Conservation (phyloP, 2,888 invertebrate species). For the Electrophaes corylata region DNA sequence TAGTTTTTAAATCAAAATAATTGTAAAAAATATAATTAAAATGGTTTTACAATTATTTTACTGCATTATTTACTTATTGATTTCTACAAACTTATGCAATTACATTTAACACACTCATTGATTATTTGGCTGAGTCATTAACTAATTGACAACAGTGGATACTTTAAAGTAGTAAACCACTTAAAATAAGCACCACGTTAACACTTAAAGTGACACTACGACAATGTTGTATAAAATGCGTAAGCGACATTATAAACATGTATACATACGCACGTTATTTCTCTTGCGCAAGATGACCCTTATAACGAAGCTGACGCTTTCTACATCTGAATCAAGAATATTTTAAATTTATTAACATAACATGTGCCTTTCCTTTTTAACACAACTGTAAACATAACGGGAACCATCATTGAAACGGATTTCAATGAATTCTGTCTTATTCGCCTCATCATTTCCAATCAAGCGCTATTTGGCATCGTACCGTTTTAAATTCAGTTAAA, state of each 20-base stretch:
- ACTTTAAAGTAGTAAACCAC: conserved; percentile 7
- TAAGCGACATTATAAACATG: conserved; percentile 49
- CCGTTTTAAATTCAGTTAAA: conserved; percentile 62
- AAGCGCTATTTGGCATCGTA: conserved; percentile 52
- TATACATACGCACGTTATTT: conserved; percentile 47
- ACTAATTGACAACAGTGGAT: conserved; percentile 14
- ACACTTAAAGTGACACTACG: background rate
- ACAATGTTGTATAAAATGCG: conserved; percentile 33
- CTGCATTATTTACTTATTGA: conserved; percentile 1
- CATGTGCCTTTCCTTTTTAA: conserved; percentile 46
- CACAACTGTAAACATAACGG: conserved; percentile 35
- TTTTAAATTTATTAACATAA: conserved; percentile 35
- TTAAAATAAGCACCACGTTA: conserved; percentile 4
- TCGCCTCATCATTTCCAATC: conserved; percentile 54
- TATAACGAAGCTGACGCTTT: conserved; percentile 65
- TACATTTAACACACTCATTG: conserved; percentile 1
- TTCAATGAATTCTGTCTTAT: conserved; percentile 43
- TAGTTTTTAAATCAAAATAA: too few species aligned
- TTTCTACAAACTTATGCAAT: conserved; percentile 10
- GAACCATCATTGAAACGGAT: conserved; percentile 30
- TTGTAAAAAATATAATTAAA: too few species aligned
- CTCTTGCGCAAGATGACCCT: conserved; percentile 75
- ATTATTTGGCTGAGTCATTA: conserved; percentile 5
- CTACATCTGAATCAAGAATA: conserved; percentile 61
- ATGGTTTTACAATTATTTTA: too few species aligned